These are phyloP conservation scores for Etia nguti DNA, from an alignment of 2,113 vertebrate species.

Conservation along the genomic window DNA sequence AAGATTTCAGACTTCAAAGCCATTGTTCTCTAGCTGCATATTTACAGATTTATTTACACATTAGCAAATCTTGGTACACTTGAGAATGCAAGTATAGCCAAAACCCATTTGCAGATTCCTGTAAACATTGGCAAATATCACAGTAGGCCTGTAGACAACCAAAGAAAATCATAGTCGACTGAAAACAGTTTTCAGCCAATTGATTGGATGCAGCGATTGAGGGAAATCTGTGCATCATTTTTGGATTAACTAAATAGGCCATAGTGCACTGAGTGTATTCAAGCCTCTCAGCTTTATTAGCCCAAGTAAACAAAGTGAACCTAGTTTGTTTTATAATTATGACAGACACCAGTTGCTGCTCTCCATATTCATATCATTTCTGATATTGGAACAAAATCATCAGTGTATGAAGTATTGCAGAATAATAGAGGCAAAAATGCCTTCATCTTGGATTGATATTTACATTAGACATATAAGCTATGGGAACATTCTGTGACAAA, in stretches of 20 bases:
- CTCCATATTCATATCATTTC: not conserved
- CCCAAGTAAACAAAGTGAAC: not conserved
- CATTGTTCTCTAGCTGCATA: not conserved
- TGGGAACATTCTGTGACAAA: not conserved
- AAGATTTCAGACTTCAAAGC: not conserved
- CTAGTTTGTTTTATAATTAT: not conserved
- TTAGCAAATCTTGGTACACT: not conserved
- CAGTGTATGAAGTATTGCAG: not conserved
- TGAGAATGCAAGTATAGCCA: not conserved
- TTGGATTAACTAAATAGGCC: not conserved
- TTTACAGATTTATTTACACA: not conserved
- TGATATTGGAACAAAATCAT: not conserved
- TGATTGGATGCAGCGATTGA: not conserved
- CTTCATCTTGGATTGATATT: not conserved
- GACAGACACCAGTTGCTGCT: not conserved
- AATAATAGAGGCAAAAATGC: not conserved
- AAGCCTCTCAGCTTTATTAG: not conserved
- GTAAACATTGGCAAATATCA: not conserved
- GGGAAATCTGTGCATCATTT: not conserved
- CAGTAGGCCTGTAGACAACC: not conserved
- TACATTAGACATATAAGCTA: not conserved
- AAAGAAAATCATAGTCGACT: not conserved
- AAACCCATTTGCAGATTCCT: not conserved
- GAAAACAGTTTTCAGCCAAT: not conserved
- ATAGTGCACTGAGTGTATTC: not conserved